Evolutionary conservation across 2,888 invertebrate genomes (phyloP), one percentile per base, ranked within the genome.

Genomic region (Andrena minutula): DNA sequence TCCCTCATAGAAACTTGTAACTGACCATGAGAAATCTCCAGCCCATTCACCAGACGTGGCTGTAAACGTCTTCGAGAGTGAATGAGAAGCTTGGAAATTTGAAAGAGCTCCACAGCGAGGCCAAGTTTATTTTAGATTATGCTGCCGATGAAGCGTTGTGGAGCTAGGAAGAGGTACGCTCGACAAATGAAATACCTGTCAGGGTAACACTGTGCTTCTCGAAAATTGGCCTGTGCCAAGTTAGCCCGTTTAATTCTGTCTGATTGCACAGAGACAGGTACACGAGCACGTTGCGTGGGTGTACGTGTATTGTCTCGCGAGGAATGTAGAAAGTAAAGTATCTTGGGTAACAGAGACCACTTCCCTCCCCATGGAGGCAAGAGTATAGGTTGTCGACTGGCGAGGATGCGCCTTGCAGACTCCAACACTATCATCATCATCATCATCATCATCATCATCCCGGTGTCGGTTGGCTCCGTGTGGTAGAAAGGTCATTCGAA

Each of bases 281-380:
- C 81, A 88, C 75, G 80, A 75, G 65, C 76, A 84, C 74, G 69
- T 83, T 83, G 88, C 88, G 92, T 91, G 88, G 90, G 90, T 91
- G 91, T 90, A 89, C 87, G 90, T 56, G 56, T 92, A 93, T 93
- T 92, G 92, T 93, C 92, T 88, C 90, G 86, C 79, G 84, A 89
- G 92, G 93, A 93, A 93, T 93, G 93, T 93, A 93, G 93, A 93
- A 93, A 93, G 93, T 93, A 92, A 92, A 92, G 92, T 92, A 91
- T 92, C 92, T 93, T 93, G 91, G 84, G 93, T 91, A 93, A 93
- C 89, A 79, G 77, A 72, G 73, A 23, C 47, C 61, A 71, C 66
- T 56, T n/a, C 51, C 64, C 75, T 66, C 47, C 8, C 74, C 47
- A 68, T 75, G 47, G 76, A 76, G 75, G 86, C 80, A 78, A 88